Evolutionary conservation across 2,888 invertebrate genomes (phyloP), one percentile per base, ranked within the genome.

Genomic region (Cantharis rustica): DNA sequence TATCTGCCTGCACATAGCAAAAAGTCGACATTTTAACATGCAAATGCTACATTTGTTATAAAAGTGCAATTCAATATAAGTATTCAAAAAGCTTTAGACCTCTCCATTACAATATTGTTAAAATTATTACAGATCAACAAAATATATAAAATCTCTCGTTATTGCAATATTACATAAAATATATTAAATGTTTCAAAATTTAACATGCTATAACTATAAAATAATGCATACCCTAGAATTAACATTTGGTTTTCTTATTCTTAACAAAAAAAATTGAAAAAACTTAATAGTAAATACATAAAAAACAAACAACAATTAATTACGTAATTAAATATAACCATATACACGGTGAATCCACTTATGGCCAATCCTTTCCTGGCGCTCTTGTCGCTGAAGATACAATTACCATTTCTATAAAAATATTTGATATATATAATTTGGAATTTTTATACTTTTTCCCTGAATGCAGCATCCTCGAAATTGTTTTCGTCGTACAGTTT

Each of bases 261-360:
- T 78, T 79, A 81, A 79, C 78, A 77, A 82, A 81, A 78, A 82
- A 81, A 82, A 81, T 83, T 79, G 80, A 81, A 82, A 83, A 79
- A 80, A 83, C 73, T 81, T 76, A 83, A 81, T 82, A 82, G 80
- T 73, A 82, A 82, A 77, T 63, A 68, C 63, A 78, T 76, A 78
- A 74, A 76, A 74, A 77, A 75, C 47, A 75, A 75, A 72, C 68
- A 69, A 75, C 72, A 77, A 72, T 73, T 26, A 68, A 47, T 71
- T 69, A 77, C 68, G 68, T 66, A 16, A 47, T 66, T 74, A 31
- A 76, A 66, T 61, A 47, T 64, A 73, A 16, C 72, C 15, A 75
- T 31, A 16, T 61, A 26, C 26, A 27, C 13, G 20, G 27, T 23
- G 26, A 16, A 31, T 20, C 47, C 47, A n/a, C n/a, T 47, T n/a